Evolutionary conservation across 2,113 vertebrate genomes (phyloP), one percentile per base, ranked within the genome.

Genomic region (Hippocampus abdominalis): DNA sequence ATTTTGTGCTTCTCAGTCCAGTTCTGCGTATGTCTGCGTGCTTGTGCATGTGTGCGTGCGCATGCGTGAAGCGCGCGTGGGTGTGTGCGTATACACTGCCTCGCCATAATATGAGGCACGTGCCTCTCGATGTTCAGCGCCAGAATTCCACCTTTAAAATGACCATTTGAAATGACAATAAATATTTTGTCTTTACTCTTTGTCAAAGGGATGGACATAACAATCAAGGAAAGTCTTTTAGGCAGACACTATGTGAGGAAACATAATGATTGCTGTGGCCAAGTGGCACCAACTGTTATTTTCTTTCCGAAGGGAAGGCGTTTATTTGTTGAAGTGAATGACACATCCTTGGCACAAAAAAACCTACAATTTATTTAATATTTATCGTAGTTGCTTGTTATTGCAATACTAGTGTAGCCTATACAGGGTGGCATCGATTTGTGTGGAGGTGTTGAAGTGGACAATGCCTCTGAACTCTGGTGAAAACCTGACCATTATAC

Each of bases 1-100:
- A 89, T 89, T 87, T 89, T 89, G 85, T 87, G 84, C 73, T 77
- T 74, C 83, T 81, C 63, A 25, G 76, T 71, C 77, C 68, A 72
- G 53, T 48, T 80, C 60, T 69, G 60, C 73, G 60, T 66, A 64
- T 51, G 61, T 68, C 57, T 68, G 68, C 63, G 62, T 62, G 53
- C 36, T 23, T 72, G 68, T 64, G 59, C 64, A 13, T 66, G 39
- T 27, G 48, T 15, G 12, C 23, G 32, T 64, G 70, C 16, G 56
- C 16, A 7, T 15, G 27, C 54, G 42, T 73, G 67, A 59, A 59
- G 39, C 71, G 10, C 39, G 16, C 25, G 32, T 53, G 66, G 12
- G 56, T 21, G 15, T 7, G 39, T 57, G 51, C 64, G 67, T 66
- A 23, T 73, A 25, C 39, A 25, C 40, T 1, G 42, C 13, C n/a